Conservation (phyloP, 2,888 invertebrate genomes). For the Lissonota sp. region DNA sequence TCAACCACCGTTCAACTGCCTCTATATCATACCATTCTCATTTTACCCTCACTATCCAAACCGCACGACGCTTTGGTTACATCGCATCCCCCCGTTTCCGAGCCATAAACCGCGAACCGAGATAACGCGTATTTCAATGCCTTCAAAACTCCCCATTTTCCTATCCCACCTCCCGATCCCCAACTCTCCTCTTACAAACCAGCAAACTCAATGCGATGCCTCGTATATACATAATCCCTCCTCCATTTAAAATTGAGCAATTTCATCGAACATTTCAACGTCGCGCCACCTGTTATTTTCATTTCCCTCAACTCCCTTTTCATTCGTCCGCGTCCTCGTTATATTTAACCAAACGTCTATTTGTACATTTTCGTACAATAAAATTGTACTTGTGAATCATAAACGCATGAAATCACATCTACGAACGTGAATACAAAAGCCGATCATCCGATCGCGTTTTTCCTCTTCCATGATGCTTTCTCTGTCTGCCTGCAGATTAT, state of each 20-base stretch:
- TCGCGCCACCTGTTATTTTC: constrained; percentile 63
- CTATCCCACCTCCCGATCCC: neutral
- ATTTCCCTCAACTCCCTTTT: constrained; percentile 20
- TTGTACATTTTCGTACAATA: neutral
- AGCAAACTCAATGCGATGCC: neutral
- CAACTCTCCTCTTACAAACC: neutral
- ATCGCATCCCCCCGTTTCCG: constrained; percentile 59
- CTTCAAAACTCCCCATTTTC: constrained; percentile 18
- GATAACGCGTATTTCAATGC: constrained; percentile 63
- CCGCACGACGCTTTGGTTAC: constrained; percentile 34
- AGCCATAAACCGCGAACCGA: constrained; percentile 59
- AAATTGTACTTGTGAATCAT: neutral
- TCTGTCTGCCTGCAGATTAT: neutral
- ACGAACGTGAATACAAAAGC: constrained; percentile 35
- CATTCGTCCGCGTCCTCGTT: neutral
- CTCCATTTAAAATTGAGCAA: constrained; percentile 58
- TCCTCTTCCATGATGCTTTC: neutral
- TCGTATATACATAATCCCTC: constrained; percentile 54
- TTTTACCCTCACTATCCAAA: too few species aligned
- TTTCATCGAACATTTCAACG: constrained; percentile 57
- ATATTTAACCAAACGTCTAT: neutral
- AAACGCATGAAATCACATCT: constrained; percentile 25
- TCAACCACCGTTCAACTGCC: constrained; percentile 35
- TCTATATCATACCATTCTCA: neutral
- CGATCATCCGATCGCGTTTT: constrained; percentile 19